These are phyloP conservation scores for Brachionus sp. DNA, from an alignment of 1,140 invertebrate species.

Conservation along the genomic window DNA sequence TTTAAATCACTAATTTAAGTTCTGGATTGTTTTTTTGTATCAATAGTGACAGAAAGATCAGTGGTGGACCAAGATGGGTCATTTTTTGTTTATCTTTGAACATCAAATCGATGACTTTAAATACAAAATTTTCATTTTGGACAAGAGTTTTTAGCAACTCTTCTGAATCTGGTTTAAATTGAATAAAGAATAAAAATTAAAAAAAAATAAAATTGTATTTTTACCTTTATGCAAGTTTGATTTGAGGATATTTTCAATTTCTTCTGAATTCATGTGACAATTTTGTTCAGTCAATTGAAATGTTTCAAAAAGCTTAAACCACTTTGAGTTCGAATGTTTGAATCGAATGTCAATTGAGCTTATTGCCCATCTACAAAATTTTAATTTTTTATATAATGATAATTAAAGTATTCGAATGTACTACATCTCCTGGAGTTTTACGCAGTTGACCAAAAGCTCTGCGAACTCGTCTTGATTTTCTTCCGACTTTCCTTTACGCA, in stretches of 20 bases:
- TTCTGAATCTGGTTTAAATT: background rate
- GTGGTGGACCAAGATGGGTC: background rate
- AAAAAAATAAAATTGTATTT: background rate
- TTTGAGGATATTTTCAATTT: background rate
- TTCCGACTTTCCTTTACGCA: background rate
- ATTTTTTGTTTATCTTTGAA: background rate
- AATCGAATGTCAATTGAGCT: constrained; percentile 18
- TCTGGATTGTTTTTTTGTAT: background rate
- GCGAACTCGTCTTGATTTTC: background rate
- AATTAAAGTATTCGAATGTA: background rate
- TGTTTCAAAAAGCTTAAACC: constrained; percentile 4
- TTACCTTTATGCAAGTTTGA: background rate
- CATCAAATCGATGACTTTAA: background rate
- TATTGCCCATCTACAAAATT: constrained; percentile 3
- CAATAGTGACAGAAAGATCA: background rate
- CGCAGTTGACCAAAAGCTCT: background rate
- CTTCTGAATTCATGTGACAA: background rate
- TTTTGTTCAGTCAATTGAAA: background rate
- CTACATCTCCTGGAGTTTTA: background rate
- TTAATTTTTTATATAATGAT: background rate
- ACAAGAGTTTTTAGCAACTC: background rate
- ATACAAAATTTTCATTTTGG: background rate
- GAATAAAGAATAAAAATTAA: background rate
- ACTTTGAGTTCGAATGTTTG: background rate
- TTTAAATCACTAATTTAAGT: background rate